These are phyloP conservation scores for Andrena minutula DNA, from an alignment of 2,888 invertebrate species.

Conservation along the genomic window DNA sequence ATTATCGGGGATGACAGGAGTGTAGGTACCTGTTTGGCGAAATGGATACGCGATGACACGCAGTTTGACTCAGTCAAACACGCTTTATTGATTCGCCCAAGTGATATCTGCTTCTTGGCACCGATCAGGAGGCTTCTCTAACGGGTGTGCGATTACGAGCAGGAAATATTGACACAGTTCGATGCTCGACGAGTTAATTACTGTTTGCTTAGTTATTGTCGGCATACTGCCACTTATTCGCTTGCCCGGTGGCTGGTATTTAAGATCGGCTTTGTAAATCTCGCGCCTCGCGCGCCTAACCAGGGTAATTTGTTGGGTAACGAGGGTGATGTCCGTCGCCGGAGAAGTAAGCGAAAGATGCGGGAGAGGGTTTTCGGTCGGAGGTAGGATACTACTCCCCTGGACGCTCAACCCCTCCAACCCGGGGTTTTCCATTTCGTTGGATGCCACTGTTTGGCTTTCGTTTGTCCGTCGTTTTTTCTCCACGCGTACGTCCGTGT, in stretches of 20 bases:
- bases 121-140: conserved; percentile 39
- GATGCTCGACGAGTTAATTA: conserved; percentile 9
- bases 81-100: conserved; percentile 58
- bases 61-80: conserved; percentile 60
- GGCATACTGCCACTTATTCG: background rate
- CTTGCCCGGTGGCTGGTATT: background rate
- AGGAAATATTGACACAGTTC: conserved; percentile 34
- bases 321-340: background rate
- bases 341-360: background rate
- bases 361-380: too few species aligned
- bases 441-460: background rate
- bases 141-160: conserved; percentile 52
- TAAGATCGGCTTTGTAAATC: background rate
- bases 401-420: background rate
- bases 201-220: conserved; percentile 22
- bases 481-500: conserved; percentile 24
- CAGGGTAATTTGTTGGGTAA: background rate
- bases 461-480: conserved; percentile 19
- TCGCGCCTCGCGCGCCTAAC: background rate
- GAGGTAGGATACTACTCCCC: background rate
- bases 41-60: conserved; percentile 56
- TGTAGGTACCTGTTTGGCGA: conserved; percentile 58
- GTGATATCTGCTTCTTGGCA: conserved; percentile 56
- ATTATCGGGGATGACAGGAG: conserved; percentile 53
- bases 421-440: conserved; percentile 35